Conservation (phyloP, 2,113 vertebrate genomes). For the Lutjanus erythropterus region DNA sequence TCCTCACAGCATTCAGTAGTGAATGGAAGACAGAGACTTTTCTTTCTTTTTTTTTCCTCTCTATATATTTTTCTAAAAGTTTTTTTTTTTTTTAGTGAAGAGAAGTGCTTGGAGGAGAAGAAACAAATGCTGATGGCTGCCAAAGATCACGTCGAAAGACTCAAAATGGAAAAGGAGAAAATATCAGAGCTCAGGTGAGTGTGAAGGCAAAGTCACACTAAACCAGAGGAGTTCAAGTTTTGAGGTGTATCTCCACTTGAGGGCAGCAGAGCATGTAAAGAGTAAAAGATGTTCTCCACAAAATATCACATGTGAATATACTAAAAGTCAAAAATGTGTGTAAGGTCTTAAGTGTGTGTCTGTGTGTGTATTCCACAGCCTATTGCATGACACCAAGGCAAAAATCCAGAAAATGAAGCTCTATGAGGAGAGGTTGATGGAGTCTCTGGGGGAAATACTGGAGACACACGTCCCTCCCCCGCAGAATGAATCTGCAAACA, state of each 20-base stretch:
- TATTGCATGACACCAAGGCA: constrained; percentile 78
- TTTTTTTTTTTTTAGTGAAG: constrained; percentile 74
- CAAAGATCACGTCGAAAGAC: constrained; percentile 53
- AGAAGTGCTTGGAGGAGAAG: constrained; percentile 83
- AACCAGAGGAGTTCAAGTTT: not conserved
- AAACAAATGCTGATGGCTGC: constrained; percentile 70
- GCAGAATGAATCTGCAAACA: constrained; percentile 45
- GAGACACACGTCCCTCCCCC: constrained; percentile 80
- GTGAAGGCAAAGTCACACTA: not conserved
- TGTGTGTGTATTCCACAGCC: constrained; percentile 52
- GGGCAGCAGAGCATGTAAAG: not conserved
- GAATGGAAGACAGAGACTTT: not conserved
- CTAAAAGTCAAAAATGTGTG: too few relatives aligned
- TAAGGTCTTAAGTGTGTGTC: too few relatives aligned
- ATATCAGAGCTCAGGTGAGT: constrained; percentile 76
- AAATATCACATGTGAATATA: too few relatives aligned
- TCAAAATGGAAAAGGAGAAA: constrained; percentile 73
- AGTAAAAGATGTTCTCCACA: too few relatives aligned
- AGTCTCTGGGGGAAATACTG: constrained; percentile 79
- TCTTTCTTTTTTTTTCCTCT: constrained; percentile 1
- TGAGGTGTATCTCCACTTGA: not conserved
- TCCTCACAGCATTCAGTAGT: not conserved
- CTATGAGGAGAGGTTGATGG: constrained; percentile 81
- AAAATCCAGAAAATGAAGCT: constrained; percentile 82
- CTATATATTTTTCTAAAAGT: constrained; percentile 2